Base-by-base conservation (phyloP, 1,140 invertebrate species). In the Panulirus ornatus region DNA sequence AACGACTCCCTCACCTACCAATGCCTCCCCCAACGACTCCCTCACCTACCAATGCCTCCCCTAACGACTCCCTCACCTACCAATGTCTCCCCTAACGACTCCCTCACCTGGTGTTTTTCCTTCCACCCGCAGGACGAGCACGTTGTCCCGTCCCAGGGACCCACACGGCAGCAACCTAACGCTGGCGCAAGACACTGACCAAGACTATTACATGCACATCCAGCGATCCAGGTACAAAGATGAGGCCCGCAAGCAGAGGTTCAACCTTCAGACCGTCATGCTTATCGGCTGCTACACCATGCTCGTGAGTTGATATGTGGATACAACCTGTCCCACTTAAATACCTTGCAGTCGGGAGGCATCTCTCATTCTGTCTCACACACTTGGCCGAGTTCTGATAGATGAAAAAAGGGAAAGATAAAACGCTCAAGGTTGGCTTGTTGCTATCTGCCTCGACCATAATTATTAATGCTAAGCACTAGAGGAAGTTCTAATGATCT, bases 271-370 rank as follows among this genome's bases (percentile, higher is more conserved):
- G 63, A 92, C 91, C 27, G 88, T 92, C 63, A 87, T 92, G 66
- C 91, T 92, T 30, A 92, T 92, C 44, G 91, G 91, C 70, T 92
- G 91, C 88, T 92, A 92, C 70, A 92, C 91, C 30, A 42, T 92
- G 44, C 85, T 92, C 73, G 91, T 92, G 54, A 92, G 91, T 75
- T 9, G 9, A 38, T 1, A n/a, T n/a, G n/a, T n/a, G n/a, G n/a
- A n/a, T n/a, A n/a, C n/a, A n/a, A n/a, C n/a, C n/a, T n/a, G n/a
- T n/a, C n/a, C n/a, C n/a, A n/a, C n/a, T n/a, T n/a, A n/a, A n/a
- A n/a, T n/a, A n/a, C n/a, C n/a, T n/a, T n/a, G n/a, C n/a, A n/a
- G n/a, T n/a, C n/a, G n/a, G n/a, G n/a, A n/a, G n/a, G n/a, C n/a
- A n/a, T n/a, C n/a, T n/a, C n/a, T 86, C 0, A 54, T 22, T 54